phyloP scores from a whole-genome alignment of 1,140 invertebrate species.

The Eurosta solidaginis region DNA sequence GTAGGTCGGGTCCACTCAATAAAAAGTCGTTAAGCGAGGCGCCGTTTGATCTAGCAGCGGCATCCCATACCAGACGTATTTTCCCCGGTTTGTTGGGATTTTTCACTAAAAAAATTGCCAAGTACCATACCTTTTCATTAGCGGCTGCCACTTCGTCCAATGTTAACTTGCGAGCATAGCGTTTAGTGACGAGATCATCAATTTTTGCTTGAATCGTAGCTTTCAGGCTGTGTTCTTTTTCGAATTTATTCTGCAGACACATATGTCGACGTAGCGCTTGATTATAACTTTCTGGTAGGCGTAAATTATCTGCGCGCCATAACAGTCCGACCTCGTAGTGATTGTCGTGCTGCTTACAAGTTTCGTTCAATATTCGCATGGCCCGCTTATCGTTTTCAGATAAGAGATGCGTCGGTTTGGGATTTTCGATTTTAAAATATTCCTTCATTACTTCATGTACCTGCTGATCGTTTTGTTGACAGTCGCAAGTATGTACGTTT shows the following conservation, averaged over 20 bases:
- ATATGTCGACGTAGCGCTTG: neutral
- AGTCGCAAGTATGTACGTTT: slow-evolving; percentile 10
- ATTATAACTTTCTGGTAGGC: neutral
- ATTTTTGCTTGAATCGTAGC: neutral
- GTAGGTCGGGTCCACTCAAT: neutral
- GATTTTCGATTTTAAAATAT: neutral
- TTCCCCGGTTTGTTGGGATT: neutral
- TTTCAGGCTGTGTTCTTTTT: neutral
- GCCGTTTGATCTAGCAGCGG: neutral
- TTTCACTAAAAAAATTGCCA: neutral
- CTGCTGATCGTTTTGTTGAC: neutral
- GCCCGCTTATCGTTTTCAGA: neutral
- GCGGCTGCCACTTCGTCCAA: neutral
- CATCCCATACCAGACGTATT: slow-evolving; percentile 1
- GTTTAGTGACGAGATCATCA: neutral
- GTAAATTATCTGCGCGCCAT: neutral
- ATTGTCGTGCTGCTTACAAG: neutral
- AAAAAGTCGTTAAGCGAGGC: neutral
- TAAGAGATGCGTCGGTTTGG: neutral
- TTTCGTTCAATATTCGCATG: neutral
- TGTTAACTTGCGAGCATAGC: neutral
- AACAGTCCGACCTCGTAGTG: neutral
- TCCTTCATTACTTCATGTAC: neutral
- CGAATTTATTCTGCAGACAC: neutral
- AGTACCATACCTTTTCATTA: neutral